Conservation (phyloP, 2,797 vertebrate species). For the Sparus aurata region DNA sequence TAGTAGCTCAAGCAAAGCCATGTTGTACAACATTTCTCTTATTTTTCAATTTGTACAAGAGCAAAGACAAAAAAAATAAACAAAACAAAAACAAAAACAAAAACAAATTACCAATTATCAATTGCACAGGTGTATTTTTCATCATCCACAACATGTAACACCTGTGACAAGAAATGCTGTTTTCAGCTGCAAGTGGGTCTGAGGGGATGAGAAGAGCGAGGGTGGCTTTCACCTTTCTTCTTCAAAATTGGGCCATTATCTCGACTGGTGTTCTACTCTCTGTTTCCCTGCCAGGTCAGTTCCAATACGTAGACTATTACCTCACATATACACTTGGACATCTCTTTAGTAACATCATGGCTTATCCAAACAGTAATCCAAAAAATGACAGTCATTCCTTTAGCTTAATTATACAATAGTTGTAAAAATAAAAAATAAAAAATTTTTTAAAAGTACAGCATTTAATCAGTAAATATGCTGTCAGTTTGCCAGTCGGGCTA, state of each 20-base stretch:
- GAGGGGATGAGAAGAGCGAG: background rate
- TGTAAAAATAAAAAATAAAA: too few relatives aligned
- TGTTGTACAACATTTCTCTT: background rate
- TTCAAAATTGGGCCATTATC: constrained; percentile 23
- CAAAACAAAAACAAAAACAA: background rate
- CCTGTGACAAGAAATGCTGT: constrained; percentile 23
- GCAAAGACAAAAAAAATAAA: background rate
- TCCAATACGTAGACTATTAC: background rate
- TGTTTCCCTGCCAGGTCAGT: constrained; percentile 17
- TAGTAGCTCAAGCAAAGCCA: background rate
- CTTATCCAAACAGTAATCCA: background rate
- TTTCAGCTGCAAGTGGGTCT: constrained; percentile 19
- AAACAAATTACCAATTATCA: background rate
- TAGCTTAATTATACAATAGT: background rate
- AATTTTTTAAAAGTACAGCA: rapidly evolving
- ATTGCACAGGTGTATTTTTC: background rate
- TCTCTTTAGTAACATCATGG: background rate
- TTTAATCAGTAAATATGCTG: background rate
- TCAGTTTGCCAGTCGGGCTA: background rate
- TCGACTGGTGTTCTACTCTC: background rate
- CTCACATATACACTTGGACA: background rate
- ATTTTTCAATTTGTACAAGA: background rate
- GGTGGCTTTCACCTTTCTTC: constrained; percentile 4
- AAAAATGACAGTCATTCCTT: background rate
- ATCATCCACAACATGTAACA: constrained; percentile 3